Conservation (phyloP, 2,888 invertebrate species). For the Dynastes grantii region DNA sequence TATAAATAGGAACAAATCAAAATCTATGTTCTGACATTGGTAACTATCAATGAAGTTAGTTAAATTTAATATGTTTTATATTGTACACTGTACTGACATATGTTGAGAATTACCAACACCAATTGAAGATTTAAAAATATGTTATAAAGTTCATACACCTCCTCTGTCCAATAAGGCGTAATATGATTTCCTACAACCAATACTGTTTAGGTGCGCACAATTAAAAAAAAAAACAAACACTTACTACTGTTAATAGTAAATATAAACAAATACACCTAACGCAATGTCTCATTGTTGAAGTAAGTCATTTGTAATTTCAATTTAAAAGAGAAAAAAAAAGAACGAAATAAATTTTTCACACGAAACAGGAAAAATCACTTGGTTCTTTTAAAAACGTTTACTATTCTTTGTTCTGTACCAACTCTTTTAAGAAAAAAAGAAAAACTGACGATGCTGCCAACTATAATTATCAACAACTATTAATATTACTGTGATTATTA, state of each 20-base stretch:
- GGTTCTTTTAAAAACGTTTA: not conserved
- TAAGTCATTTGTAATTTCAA: not conserved
- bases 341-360: not conserved
- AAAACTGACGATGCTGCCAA: constrained; percentile 25
- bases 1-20: too few relatives aligned
- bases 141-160: not conserved
- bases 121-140: not conserved
- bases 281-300: not conserved
- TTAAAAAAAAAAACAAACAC: constrained; percentile 29
- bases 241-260: constrained; percentile 23
- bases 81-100: not conserved
- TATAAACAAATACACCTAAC: constrained; percentile 13
- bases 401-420: not conserved
- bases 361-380: not conserved
- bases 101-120: not conserved
- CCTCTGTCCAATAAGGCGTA: not conserved
- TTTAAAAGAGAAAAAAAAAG: not conserved
- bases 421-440: not conserved
- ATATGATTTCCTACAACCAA: constrained; percentile 51
- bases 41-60: too few relatives aligned
- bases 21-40: too few relatives aligned
- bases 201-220: constrained; percentile 52
- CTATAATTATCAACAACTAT: constrained; percentile 26
- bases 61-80: too few relatives aligned
- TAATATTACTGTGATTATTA: constrained; percentile 40